A percentile compares a stretch with the other conserved stretches of the same genome.
Conservation (phyloP, 2,113 vertebrate species). For the Grus americana region DNA sequence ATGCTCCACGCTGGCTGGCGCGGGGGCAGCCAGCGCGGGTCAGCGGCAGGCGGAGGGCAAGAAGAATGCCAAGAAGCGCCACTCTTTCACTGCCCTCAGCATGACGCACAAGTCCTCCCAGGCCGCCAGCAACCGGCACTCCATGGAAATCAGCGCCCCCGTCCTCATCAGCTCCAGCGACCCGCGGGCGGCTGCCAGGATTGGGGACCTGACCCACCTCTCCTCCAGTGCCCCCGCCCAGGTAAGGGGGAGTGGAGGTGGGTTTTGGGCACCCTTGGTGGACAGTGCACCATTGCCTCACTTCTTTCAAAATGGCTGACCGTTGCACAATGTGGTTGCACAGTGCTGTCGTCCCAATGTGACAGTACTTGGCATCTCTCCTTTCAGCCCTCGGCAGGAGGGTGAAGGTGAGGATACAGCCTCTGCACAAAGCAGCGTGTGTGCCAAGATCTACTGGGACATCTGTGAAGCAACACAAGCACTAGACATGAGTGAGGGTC, state of each 20-base stretch:
- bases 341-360: fast-evolving
- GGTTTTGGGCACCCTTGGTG: neutral
- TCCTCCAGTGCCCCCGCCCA: slow-evolving; percentile 83
- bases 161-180: slow-evolving; percentile 97
- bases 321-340: fast-evolving
- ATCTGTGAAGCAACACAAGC: neutral
- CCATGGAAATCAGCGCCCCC: slow-evolving; percentile 97
- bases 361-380: neutral
- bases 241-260: slow-evolving; percentile 53
- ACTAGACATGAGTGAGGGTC: neutral
- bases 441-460: neutral
- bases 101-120: slow-evolving; percentile 93
- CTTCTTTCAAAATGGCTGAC: neutral
- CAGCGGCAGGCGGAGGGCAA: slow-evolving; percentile 88
- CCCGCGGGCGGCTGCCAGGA: slow-evolving; percentile 90
- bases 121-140: slow-evolving; percentile 90
- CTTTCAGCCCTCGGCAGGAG: neutral
- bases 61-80: slow-evolving; percentile 97
- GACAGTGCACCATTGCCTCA: fast-evolving
- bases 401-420: neutral
- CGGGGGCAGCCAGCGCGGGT: slow-evolving; percentile 72
- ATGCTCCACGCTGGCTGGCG: slow-evolving; percentile 73
- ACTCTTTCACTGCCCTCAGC: slow-evolving; percentile 94
- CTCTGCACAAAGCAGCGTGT: neutral
- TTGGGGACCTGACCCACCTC: slow-evolving; percentile 83